Evolutionary conservation across 2,113 vertebrate genomes (phyloP).

Genomic region (Elanus axillaris): DNA sequence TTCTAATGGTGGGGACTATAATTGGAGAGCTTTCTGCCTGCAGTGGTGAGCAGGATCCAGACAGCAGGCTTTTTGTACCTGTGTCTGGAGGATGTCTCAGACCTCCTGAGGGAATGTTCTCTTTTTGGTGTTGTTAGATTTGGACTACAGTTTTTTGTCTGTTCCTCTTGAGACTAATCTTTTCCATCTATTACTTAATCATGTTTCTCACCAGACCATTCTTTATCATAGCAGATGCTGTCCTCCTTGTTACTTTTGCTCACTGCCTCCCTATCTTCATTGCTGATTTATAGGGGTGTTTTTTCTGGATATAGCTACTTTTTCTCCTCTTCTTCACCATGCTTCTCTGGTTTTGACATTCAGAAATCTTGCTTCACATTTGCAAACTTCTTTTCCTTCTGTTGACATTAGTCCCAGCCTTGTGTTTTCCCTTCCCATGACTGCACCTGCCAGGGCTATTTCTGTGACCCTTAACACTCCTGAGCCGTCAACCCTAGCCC

Average conservation of each 20-base stretch:
- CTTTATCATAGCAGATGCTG: neutral
- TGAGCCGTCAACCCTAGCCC: neutral
- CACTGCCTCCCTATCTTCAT: neutral
- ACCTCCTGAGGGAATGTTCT: neutral
- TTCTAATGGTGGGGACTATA: neutral
- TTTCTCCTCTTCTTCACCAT: neutral
- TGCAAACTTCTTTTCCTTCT: neutral
- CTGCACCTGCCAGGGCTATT: neutral
- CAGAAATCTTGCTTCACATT: neutral
- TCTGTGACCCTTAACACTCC: neutral
- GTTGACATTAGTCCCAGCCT: neutral
- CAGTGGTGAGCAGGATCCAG: neutral
- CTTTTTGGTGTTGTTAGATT: neutral
- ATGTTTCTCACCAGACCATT: neutral
- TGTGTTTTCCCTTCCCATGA: neutral
- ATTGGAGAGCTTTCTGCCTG: slow-evolving; percentile 22
- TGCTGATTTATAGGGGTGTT: neutral
- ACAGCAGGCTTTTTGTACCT: neutral
- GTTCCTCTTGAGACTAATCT: neutral
- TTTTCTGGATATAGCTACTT: neutral
- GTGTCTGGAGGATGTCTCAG: neutral
- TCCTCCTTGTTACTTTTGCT: neutral
- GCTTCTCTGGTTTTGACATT: neutral
- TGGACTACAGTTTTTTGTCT: neutral
- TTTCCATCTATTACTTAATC: neutral